Conservation (phyloP, 2,113 vertebrate species). For the Limnothrissa miodon region DNA sequence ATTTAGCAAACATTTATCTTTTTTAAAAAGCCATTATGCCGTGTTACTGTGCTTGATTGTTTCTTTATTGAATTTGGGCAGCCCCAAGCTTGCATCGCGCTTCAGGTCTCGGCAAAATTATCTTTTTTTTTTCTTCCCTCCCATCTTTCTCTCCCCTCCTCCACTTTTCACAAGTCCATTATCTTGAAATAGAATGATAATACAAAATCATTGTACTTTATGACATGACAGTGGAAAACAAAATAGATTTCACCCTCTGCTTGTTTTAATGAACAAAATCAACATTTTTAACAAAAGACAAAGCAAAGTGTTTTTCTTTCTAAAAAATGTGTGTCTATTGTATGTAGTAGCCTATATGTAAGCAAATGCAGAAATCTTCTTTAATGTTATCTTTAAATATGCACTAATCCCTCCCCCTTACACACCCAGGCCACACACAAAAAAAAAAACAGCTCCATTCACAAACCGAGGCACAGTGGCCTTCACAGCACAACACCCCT, state of each 20-base stretch:
- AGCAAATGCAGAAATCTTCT: not conserved
- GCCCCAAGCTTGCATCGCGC: conserved; percentile 46
- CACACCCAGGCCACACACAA: not conserved
- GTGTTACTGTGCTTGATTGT: conserved; percentile 55
- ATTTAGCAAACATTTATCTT: conserved; percentile 57
- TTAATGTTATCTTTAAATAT: not conserved
- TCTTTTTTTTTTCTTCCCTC: conserved; percentile 28
- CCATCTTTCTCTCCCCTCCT: not conserved
- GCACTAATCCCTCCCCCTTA: not conserved
- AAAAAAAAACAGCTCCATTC: not conserved
- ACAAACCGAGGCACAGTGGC: not conserved
- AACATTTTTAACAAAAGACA: not conserved
- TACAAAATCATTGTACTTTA: not conserved
- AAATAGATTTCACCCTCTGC: conserved; percentile 16
- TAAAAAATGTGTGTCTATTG: not conserved
- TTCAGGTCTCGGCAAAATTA: conserved; percentile 49
- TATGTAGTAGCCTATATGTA: too few species aligned
- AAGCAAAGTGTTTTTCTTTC: not conserved
- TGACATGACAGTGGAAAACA: conserved; percentile 27
- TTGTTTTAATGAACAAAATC: not conserved
- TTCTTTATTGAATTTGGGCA: conserved; percentile 56
- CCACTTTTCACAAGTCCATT: conserved; percentile 41
- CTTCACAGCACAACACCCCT: not conserved
- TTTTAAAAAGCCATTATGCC: conserved; percentile 59
- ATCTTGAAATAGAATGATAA: conserved; percentile 37